A percentile compares a stretch with the other conserved stretches of the same genome.
These are phyloP conservation scores for Ivindomyrus marchei DNA, from an alignment of 2,113 vertebrate genomes.

Conservation along the genomic window DNA sequence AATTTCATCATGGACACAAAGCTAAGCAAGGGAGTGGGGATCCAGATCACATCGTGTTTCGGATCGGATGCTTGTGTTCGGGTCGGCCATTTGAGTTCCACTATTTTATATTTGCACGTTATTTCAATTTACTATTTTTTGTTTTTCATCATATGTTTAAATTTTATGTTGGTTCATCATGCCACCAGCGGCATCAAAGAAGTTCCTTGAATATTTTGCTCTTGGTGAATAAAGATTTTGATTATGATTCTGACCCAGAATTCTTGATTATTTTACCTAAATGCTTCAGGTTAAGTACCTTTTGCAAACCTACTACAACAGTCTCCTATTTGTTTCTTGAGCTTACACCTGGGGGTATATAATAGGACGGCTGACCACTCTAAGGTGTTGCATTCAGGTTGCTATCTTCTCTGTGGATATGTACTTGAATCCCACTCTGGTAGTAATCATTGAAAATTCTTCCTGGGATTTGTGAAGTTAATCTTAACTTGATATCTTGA, in stretches of 20 bases:
- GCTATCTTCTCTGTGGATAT: not conserved
- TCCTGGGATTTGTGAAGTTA: not conserved
- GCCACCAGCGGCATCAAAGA: too few species aligned
- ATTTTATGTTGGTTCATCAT: not conserved
- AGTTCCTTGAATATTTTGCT: not conserved
- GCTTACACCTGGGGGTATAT: too few species aligned
- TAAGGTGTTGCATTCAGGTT: not conserved
- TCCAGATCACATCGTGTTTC: not conserved
- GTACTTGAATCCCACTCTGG: not conserved
- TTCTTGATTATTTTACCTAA: too few species aligned
- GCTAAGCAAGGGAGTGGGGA: not conserved
- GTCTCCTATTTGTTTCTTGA: too few species aligned
- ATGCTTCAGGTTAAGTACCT: too few species aligned
- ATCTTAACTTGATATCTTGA: not conserved
- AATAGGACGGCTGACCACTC: not conserved
- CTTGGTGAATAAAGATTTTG: too few species aligned
- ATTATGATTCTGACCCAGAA: too few species aligned
- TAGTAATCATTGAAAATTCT: not conserved
- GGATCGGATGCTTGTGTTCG: not conserved
- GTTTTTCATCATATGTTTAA: not conserved
- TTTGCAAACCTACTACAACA: too few species aligned
- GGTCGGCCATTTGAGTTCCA: not conserved
- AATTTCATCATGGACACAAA: not conserved
- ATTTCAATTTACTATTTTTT: not conserved
- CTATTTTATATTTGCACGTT: not conserved